phyloP scores from a whole-genome alignment of 2,888 invertebrate species.

The Rhyacophila evoluta region DNA sequence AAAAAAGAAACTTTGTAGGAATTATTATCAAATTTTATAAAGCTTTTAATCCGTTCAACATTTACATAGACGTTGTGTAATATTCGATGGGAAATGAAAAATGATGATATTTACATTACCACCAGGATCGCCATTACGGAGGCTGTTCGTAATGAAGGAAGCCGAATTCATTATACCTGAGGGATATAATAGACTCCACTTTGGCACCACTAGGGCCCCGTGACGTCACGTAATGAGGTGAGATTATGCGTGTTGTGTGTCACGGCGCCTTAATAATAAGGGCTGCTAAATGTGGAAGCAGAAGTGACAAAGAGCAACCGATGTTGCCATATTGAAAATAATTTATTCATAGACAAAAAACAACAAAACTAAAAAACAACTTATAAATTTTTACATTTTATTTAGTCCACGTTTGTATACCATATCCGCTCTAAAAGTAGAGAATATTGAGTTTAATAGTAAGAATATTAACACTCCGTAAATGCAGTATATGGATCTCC shows the following conservation, averaged over 20 bases:
- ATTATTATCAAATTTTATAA: not conserved
- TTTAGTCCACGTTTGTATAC: too few relatives aligned
- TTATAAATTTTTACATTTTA: too few relatives aligned
- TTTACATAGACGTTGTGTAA: not conserved
- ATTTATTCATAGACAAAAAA: too few relatives aligned
- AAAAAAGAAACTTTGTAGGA: too few relatives aligned
- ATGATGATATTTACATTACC: not conserved
- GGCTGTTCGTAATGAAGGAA: conserved; percentile 9
- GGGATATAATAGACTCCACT: conserved; percentile 14
- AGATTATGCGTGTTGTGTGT: conserved; percentile 52
- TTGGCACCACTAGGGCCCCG: not conserved
- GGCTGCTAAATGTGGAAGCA: conserved; percentile 49
- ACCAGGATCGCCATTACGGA: conserved; percentile 2
- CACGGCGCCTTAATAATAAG: conserved; percentile 51
- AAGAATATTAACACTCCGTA: too few relatives aligned
- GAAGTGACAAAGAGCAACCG: not conserved
- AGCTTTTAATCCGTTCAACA: not conserved
- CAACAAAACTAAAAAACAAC: too few relatives aligned
- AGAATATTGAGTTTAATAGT: too few relatives aligned
- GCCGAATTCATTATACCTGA: conserved; percentile 8
- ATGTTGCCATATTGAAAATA: not conserved
- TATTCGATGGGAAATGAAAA: not conserved
- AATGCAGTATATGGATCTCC: too few relatives aligned
- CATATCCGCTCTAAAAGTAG: too few relatives aligned
- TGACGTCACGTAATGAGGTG: conserved; percentile 46